phyloP scores from a whole-genome alignment of 2,113 vertebrate genomes.

The Urocitellus parryii region DNA sequence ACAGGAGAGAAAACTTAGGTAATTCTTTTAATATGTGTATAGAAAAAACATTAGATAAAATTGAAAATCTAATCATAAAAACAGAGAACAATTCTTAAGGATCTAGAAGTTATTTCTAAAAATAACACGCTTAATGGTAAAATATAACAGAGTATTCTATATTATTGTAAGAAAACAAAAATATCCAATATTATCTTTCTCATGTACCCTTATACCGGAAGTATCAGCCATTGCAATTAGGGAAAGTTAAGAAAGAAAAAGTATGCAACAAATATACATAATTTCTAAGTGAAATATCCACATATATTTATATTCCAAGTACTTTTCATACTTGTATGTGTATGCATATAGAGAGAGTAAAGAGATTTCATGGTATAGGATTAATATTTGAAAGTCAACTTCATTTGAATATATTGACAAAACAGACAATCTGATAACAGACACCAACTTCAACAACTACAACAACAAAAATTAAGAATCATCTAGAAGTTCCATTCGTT shows the following conservation, averaged over 20 bases:
- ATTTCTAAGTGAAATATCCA: background rate
- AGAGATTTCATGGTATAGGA: background rate
- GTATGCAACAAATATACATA: background rate
- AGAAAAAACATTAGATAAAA: background rate
- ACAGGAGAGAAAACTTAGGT: background rate
- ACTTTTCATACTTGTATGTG: background rate
- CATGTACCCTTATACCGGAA: background rate
- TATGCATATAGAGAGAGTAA: background rate
- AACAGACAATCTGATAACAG: background rate
- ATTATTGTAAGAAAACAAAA: background rate
- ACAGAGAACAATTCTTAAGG: background rate
- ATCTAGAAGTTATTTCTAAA: background rate
- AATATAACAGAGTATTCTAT: background rate
- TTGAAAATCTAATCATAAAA: background rate
- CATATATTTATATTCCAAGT: background rate
- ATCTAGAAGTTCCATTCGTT: background rate
- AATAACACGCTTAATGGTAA: background rate
- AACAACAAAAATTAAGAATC: background rate
- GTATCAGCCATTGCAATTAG: background rate
- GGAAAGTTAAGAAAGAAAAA: background rate
- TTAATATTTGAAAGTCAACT: background rate
- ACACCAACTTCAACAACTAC: background rate
- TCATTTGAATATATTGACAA: background rate
- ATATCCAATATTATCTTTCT: background rate
- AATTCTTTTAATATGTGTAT: background rate